Evolutionary conservation across 2,888 invertebrate species (phyloP).

Genomic region (Busseola fusca): DNA sequence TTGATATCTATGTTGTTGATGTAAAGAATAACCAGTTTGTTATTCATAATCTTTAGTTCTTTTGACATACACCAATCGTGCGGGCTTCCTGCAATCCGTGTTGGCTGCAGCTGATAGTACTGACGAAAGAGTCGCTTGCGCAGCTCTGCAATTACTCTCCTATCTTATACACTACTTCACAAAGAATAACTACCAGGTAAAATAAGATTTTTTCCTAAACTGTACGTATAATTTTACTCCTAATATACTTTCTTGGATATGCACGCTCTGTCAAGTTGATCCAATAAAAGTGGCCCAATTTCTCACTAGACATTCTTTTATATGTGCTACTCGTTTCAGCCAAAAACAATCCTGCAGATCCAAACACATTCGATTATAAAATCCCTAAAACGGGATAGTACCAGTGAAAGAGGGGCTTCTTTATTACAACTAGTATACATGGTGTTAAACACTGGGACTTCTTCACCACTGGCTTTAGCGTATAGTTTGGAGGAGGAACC

Average conservation of each 20-base stretch:
- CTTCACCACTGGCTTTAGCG: constrained; percentile 76
- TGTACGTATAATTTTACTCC: neutral
- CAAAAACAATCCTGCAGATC: constrained; percentile 77
- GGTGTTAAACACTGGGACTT: constrained; percentile 73
- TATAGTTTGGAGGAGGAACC: constrained; percentile 63
- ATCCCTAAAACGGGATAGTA: constrained; percentile 75
- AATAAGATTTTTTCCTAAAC: too few relatives aligned
- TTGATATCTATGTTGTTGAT: neutral
- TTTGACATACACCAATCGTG: constrained; percentile 75
- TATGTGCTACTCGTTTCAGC: constrained; percentile 70
- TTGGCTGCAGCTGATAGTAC: constrained; percentile 70
- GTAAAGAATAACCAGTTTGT: neutral
- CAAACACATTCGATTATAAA: constrained; percentile 76
- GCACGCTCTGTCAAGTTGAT: neutral
- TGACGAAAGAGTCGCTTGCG: constrained; percentile 78
- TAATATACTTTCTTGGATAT: neutral
- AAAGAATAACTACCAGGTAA: constrained; percentile 78
- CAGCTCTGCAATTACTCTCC: constrained; percentile 78
- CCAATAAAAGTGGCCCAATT: too few relatives aligned
- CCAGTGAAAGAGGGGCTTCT: constrained; percentile 75
- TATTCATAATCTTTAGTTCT: constrained; percentile 69
- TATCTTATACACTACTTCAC: constrained; percentile 78
- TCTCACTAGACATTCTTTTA: too few relatives aligned
- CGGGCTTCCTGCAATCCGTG: constrained; percentile 75
- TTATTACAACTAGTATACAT: constrained; percentile 78